Conservation (phyloP, 2,797 vertebrate species). For the Sphenopsis melanotis region DNA sequence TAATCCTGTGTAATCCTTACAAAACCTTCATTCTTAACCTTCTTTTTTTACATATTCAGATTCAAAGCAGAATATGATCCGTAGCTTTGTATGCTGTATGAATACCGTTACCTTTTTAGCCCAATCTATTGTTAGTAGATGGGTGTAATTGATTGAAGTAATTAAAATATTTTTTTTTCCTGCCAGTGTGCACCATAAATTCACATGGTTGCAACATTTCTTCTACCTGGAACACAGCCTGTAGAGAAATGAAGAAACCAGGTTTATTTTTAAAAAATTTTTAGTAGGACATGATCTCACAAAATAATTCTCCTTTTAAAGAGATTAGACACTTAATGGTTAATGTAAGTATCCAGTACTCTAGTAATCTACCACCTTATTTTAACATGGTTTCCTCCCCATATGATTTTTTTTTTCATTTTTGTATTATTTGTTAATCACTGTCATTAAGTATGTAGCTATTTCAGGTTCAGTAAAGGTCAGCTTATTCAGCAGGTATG, state of each 20-base stretch:
- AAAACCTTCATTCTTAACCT: not conserved
- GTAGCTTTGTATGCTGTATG: not conserved
- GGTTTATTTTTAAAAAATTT: not conserved
- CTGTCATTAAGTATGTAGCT: not conserved
- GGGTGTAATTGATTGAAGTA: not conserved
- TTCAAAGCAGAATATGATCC: not conserved
- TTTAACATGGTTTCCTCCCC: not conserved
- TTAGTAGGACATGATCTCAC: not conserved
- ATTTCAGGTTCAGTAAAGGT: not conserved
- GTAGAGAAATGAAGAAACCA: not conserved
- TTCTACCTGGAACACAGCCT: not conserved
- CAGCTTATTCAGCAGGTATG: not conserved
- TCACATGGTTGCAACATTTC: not conserved
- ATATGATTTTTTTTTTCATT: not conserved
- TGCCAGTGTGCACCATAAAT: not conserved
- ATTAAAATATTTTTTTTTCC: not conserved
- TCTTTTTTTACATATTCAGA: not conserved
- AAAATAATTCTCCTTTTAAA: not conserved
- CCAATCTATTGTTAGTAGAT: not conserved
- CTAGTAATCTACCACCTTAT: fast-evolving
- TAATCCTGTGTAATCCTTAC: not conserved
- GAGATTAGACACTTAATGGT: not conserved
- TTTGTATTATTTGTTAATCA: not conserved
- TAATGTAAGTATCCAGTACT: not conserved
- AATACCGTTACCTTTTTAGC: not conserved